A percentile compares a stretch with the other conserved stretches of the same genome.
Evolutionary conservation across 2,113 vertebrate species (phyloP).

Genomic region (Nerophis ophidion): DNA sequence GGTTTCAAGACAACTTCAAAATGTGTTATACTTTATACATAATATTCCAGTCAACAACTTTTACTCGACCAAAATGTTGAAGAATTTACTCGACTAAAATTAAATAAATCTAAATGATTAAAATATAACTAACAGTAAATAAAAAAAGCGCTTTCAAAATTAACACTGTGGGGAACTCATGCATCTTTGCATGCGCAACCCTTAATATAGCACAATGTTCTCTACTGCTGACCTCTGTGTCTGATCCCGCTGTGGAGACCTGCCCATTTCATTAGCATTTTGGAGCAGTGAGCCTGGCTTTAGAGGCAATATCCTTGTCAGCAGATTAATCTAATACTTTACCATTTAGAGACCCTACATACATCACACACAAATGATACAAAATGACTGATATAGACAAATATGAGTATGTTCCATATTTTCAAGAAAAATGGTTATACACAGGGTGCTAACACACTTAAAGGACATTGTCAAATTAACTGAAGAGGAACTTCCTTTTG

Average conservation of each 20-base stretch:
- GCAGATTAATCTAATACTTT: conserved; percentile 74
- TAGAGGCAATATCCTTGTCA: conserved; percentile 69
- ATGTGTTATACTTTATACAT: too few species aligned
- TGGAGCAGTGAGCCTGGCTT: conserved; percentile 67
- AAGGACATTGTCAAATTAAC: too few species aligned
- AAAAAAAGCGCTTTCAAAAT: too few species aligned
- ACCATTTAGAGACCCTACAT: conserved; percentile 26
- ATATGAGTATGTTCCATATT: neutral
- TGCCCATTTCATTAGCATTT: conserved; percentile 74
- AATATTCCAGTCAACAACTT: too few species aligned
- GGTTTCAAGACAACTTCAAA: too few species aligned
- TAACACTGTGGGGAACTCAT: neutral
- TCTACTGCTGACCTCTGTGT: conserved; percentile 61
- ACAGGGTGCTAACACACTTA: neutral
- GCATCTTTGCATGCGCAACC: conserved; percentile 14
- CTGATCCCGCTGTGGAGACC: conserved; percentile 66
- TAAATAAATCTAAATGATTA: too few species aligned
- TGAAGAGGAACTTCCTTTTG: too few species aligned
- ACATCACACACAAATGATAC: conserved; percentile 28
- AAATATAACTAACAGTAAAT: too few species aligned
- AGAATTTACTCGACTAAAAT: too few species aligned
- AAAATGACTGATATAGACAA: conserved; percentile 1
- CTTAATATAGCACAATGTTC: conserved; percentile 43
- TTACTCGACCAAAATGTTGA: too few species aligned
- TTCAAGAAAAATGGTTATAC: conserved; percentile 1